These are phyloP conservation scores for Eonycteris spelaea DNA, from an alignment of 2,113 vertebrate species.

Conservation along the genomic window DNA sequence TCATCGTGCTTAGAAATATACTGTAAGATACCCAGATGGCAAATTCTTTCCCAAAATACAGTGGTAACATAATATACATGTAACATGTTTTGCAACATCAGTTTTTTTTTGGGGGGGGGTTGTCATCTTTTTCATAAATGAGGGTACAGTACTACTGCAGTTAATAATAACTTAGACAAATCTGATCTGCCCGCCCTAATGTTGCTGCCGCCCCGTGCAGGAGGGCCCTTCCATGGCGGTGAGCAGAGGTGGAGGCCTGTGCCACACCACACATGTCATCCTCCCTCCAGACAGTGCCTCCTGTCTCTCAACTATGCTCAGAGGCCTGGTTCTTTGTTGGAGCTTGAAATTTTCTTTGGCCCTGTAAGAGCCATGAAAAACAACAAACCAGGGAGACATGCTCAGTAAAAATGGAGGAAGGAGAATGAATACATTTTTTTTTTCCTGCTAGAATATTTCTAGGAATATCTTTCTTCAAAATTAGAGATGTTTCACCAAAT, in stretches of 20 bases:
- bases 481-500: background rate
- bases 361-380: background rate
- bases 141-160: background rate
- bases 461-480: slow-evolving; percentile 29
- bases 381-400: background rate
- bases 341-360: background rate
- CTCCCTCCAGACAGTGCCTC: background rate
- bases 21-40: background rate
- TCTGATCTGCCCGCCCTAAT: background rate
- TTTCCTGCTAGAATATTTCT: background rate
- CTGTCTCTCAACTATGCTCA: background rate
- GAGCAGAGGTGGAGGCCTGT: background rate
- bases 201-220: rapidly evolving
- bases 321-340: background rate
- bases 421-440: background rate
- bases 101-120: background rate
- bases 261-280: rapidly evolving
- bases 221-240: rapidly evolving
- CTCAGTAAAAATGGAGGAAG: background rate
- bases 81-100: background rate
- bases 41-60: background rate
- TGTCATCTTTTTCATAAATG: background rate
- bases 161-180: background rate
- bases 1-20: background rate
- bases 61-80: background rate